Percentiles rank a stretch among this genome's conserved stretches.
phyloP scores from a whole-genome alignment of 1,140 invertebrate genomes.

The Drosophila sp. region DNA sequence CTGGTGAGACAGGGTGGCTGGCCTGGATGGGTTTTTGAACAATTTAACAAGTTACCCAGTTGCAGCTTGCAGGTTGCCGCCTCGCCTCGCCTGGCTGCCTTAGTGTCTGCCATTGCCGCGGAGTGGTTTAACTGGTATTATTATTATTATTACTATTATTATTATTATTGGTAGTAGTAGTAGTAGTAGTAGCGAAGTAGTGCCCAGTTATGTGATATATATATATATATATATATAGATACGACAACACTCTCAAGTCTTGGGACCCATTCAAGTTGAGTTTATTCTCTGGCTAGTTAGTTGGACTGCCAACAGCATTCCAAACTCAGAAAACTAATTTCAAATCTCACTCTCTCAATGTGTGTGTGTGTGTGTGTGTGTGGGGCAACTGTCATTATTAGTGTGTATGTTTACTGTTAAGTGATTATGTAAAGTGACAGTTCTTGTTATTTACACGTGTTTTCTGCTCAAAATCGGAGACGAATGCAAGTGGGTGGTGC shows the following conservation, averaged over 20 bases:
- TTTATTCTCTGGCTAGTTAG: conserved; percentile 28
- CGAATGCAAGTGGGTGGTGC: too few relatives aligned
- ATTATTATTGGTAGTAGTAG: conserved; percentile 13
- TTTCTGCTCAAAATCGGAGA: conserved; percentile 1
- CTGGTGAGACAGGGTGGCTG: conserved; percentile 34
- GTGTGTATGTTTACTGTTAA: conserved; percentile 29
- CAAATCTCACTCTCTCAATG: conserved; percentile 15
- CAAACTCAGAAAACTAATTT: conserved; percentile 36
- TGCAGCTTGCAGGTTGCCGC: conserved; percentile 14
- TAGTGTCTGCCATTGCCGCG: conserved; percentile 50
- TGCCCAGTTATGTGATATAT: conserved; percentile 27
- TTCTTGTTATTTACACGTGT: conserved; percentile 28
- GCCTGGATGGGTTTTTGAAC: conserved; percentile 37
- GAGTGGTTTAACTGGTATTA: conserved; percentile 60
- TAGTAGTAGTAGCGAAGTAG: conserved; percentile 48
- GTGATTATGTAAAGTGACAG: conserved; percentile 41
- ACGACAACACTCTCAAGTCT: conserved; percentile 5
- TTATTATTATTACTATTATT: conserved; percentile 33
- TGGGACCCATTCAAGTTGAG: conserved; percentile 28
- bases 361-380: conserved; percentile 12
- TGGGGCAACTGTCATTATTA: conserved; percentile 31
- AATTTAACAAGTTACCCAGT: conserved; percentile 37
- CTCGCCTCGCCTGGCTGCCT: conserved; percentile 37
- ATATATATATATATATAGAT: conserved; percentile 18
- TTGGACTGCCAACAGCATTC: conserved; percentile 47